Base-by-base conservation (phyloP, 2,113 vertebrate genomes). In the Coryphaenoides rupestris region DNA sequence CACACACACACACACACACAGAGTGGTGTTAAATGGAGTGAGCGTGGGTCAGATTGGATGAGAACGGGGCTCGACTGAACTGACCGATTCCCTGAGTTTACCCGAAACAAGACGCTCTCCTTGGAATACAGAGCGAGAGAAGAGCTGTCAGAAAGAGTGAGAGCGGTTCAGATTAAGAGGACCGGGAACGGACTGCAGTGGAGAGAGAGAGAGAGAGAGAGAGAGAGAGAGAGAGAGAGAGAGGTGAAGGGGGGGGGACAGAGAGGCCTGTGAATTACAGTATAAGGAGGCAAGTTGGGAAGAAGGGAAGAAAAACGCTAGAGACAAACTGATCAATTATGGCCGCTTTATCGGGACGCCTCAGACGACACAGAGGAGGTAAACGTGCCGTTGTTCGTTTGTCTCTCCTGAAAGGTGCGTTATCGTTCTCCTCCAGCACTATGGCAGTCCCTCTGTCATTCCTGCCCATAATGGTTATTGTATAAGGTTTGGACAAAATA, bases 61-160 rank as follows among this genome's bases (percentile, higher is more conserved):
- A 57, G 58, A 58, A 46, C 17, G 28, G 65, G 66, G 21, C 66
- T 66, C 60, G 56, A 40, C 16, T 59, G 21, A 33, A 64, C 54
- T 66, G 72, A 77, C 74, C 73, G 75, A 77, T 78, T 63, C 70
- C 59, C 66, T 75, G 65, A 69, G 69, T 81, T 68, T 67, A 64
- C 52, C 19, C 66, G 69, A 75, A 72, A 74, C 15, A 46, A n/a
- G 21, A 21, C 17, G 52, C 16, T 6, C 62, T 74, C 24, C 45
- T 56, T 58, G 61, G 52, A 26, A 68, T 66, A 73, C 26, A 23
- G 26, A 45, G 17, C 66, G 49, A 49, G 28, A 66, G 19, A 73
- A 22, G 61, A 63, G 16, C 24, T 16, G 14, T 46, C 56, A 79
- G 72, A 53, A 33, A 46, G 62, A 78, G 68, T 40, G 40, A 70